Evolutionary conservation across 2,888 invertebrate genomes (phyloP), one percentile per base, ranked within the genome.

Genomic region (Drosophila cognata): DNA sequence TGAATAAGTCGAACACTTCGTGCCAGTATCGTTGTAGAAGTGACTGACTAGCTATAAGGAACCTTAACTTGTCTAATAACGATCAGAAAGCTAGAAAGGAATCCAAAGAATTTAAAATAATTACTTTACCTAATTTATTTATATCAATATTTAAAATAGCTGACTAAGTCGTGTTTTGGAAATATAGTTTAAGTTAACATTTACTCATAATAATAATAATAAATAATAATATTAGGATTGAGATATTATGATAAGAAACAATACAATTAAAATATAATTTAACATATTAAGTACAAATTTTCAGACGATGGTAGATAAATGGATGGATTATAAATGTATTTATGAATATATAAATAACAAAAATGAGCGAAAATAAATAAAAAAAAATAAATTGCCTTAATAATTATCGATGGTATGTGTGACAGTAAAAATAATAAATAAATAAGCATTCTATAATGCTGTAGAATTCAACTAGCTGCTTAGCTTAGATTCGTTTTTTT

Each of bases 201-300:
- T 41, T n/a, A 41, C n/a, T n/a, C 5, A n/a, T 16, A 48, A 25
- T 25, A 63, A 16, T 5, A 51, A 38, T 41, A 55, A 36, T 35
- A 55, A 25, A 36, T 16, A 28, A 55, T 16, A n/a, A 11, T 6
- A 11, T 55, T 38, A n/a, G 28, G 18, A 55, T 18, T 21, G 1
- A 21, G 8, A 10, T 31, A 33, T 33, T 10, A 10, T 4, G 33
- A 33, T 33, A 10, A 4, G 41, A 11, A 55, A 38, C 38, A 56
- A 41, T 41, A 21, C 1, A 31, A 18, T 50, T 25, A 13, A 50
- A 29, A 56, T 18, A 18, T 35, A 29, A 28, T 33, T 13, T 18
- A 31, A 18, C 31, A 64, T 33, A 33, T 51, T 65, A 65, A 68
- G 51, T 57, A 43, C 2, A 51, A 67, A 31, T 35, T 18, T 51